A percentile compares a stretch with the other conserved stretches of the same genome.
phyloP scores from a whole-genome alignment of 1,140 invertebrate genomes.

The Delia radicum region DNA sequence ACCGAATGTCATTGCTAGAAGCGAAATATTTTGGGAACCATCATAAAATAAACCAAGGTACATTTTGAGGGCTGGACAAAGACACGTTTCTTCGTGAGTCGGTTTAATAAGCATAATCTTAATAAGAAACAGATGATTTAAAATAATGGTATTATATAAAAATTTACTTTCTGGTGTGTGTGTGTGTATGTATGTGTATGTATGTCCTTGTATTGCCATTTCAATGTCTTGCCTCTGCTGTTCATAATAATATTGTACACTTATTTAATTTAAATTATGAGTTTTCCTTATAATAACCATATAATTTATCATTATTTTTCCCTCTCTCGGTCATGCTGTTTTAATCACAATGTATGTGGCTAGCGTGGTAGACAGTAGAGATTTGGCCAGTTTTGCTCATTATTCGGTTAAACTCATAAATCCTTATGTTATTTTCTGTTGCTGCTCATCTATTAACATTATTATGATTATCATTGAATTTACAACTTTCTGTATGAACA shows the following conservation, averaged over 20 bases:
- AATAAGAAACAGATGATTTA: background rate
- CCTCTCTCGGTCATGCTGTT: background rate
- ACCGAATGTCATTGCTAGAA: too few relatives aligned
- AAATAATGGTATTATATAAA: background rate
- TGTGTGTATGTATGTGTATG: too few relatives aligned
- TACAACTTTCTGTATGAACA: background rate
- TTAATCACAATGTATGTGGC: background rate
- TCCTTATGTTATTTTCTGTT: background rate
- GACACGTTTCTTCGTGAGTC: too few relatives aligned
- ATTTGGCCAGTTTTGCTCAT: background rate
- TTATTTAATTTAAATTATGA: background rate
- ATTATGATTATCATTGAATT: background rate
- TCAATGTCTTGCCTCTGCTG: background rate
- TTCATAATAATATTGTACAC: background rate
- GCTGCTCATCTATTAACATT: background rate
- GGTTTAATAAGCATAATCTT: too few relatives aligned
- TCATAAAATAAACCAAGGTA: too few relatives aligned
- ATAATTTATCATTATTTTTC: constrained; percentile 1
- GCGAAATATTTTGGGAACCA: too few relatives aligned
- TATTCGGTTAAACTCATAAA: background rate
- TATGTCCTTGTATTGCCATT: too few relatives aligned
- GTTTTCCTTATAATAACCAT: background rate
- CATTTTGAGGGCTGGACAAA: too few relatives aligned
- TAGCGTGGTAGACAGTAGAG: background rate
- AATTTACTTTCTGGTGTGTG: background rate